These are phyloP conservation scores for Laticauda laticaudata DNA, from an alignment of 2,113 vertebrate species.

Conservation along the genomic window DNA sequence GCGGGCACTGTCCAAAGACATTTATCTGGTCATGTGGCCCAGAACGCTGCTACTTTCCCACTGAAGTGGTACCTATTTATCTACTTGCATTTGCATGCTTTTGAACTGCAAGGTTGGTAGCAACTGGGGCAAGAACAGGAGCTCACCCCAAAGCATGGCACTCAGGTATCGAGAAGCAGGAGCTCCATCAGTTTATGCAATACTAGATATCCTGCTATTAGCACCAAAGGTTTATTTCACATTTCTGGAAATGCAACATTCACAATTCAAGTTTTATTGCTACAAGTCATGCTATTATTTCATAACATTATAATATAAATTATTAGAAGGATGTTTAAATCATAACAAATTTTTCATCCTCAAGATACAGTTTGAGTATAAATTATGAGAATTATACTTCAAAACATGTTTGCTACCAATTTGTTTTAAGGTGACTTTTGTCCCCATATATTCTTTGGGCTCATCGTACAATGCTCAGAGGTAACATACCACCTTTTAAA, in stretches of 20 bases:
- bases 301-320: constrained; percentile 4
- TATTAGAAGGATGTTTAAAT: background rate
- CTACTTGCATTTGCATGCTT: background rate
- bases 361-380: constrained; percentile 36
- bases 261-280: background rate
- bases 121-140: background rate
- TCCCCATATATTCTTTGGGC: constrained; percentile 67
- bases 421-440: constrained; percentile 57
- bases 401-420: constrained; percentile 39
- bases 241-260: background rate
- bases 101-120: background rate
- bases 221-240: background rate
- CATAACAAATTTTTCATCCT: background rate
- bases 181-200: background rate
- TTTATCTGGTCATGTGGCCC: background rate
- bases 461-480: constrained; percentile 58
- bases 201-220: background rate
- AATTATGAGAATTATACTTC: constrained; percentile 32
- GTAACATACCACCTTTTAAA: constrained; percentile 71
- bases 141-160: background rate
- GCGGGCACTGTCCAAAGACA: background rate
- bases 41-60: background rate
- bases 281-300: background rate
- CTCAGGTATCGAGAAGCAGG: background rate
- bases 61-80: background rate